Evolutionary conservation across 1,140 invertebrate species (phyloP).

Genomic region (Drosophila gunungcola): DNA sequence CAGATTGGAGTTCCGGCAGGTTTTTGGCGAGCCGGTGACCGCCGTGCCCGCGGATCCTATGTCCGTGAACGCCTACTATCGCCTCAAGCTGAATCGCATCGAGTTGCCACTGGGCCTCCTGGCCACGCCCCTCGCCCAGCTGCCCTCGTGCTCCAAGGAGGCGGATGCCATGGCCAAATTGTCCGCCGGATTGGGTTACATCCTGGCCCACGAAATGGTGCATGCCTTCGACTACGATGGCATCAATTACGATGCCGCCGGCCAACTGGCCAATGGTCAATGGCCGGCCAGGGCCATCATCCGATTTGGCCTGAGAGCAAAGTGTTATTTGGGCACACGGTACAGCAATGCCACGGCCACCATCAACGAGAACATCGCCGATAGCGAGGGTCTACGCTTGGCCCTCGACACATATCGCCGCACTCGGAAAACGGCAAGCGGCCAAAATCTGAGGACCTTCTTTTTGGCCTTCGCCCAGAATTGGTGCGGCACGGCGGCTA

Average conservation of each 20-base stretch:
- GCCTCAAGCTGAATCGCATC: slow-evolving; percentile 68
- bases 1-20: slow-evolving; percentile 32
- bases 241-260: slow-evolving; percentile 71
- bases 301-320: slow-evolving; percentile 53
- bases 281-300: slow-evolving; percentile 71
- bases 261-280: slow-evolving; percentile 47
- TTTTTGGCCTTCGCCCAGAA: slow-evolving; percentile 76
- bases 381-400: slow-evolving; percentile 72
- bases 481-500: slow-evolving; percentile 61
- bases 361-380: slow-evolving; percentile 79
- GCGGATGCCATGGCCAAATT: slow-evolving; percentile 13
- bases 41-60: slow-evolving; percentile 46
- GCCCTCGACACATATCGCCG: slow-evolving; percentile 55
- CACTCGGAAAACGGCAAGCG: neutral
- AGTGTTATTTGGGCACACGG: slow-evolving; percentile 57
- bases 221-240: slow-evolving; percentile 81
- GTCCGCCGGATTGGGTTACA: slow-evolving; percentile 60
- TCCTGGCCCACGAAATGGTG: slow-evolving; percentile 73
- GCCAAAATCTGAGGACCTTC: slow-evolving; percentile 31
- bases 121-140: slow-evolving; percentile 32
- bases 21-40: slow-evolving; percentile 6
- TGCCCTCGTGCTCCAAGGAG: neutral
- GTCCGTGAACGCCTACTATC: slow-evolving; percentile 75
- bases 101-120: slow-evolving; percentile 73
- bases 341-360: slow-evolving; percentile 65